Evolutionary conservation across 1,140 invertebrate genomes (phyloP).

Genomic region (Acyrthosiphon pisum): DNA sequence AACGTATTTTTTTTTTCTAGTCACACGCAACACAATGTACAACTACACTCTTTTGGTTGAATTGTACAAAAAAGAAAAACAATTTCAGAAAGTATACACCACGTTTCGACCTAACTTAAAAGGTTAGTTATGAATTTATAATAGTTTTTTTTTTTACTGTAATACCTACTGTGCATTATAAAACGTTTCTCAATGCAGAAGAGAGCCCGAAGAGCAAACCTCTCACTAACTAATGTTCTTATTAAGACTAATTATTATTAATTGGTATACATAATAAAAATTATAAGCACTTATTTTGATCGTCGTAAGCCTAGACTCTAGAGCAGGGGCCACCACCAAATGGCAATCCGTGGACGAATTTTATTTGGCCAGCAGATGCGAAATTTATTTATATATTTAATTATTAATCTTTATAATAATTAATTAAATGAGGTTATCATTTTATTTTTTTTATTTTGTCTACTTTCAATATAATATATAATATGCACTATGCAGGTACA

Average conservation of each 20-base stretch:
- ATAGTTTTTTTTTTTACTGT: no score
- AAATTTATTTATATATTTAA: background rate
- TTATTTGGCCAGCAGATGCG: background rate
- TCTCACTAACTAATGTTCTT: no score
- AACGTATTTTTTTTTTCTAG: background rate
- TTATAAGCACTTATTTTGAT: no score
- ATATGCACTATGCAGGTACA: background rate
- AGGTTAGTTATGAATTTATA: slow-evolving; percentile 24
- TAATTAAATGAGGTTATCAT: no score
- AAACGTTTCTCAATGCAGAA: no score
- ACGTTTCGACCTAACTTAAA: slow-evolving; percentile 51
- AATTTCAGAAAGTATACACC: slow-evolving; percentile 49
- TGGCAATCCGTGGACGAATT: background rate
- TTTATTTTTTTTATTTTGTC: background rate
- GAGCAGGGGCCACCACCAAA: background rate
- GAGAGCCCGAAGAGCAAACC: no score
- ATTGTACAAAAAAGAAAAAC: slow-evolving; percentile 41
- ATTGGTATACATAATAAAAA: no score
- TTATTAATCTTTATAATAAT: no score
- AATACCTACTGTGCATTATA: no score
- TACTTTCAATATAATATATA: background rate
- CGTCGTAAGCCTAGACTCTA: no score
- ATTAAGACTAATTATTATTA: no score
- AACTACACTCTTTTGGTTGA: slow-evolving; percentile 33
- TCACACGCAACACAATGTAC: background rate